phyloP scores from a whole-genome alignment of 1,140 invertebrate species.

The Atta texana region DNA sequence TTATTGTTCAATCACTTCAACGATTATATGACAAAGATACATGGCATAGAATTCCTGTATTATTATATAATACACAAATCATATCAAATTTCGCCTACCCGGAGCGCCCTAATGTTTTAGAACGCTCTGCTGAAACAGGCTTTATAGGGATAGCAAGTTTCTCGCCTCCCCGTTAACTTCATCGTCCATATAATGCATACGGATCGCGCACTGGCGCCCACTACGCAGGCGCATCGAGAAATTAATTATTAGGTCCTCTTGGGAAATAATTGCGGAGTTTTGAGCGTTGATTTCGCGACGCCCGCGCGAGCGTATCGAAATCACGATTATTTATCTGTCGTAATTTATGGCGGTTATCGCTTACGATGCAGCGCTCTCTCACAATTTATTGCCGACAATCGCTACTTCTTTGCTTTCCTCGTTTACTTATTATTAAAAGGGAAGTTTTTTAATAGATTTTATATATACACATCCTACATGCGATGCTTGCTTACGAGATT shows the following conservation, averaged over 20 bases:
- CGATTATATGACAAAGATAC: neutral
- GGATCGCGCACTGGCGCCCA: slow-evolving; percentile 24
- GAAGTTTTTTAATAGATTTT: neutral
- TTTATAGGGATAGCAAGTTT: slow-evolving; percentile 52
- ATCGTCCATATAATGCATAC: slow-evolving; percentile 61
- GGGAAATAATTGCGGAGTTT: slow-evolving; percentile 62
- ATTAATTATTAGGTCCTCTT: slow-evolving; percentile 60
- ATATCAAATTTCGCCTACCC: slow-evolving; percentile 13
- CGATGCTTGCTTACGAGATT: slow-evolving; percentile 12
- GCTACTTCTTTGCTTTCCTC: slow-evolving; percentile 22
- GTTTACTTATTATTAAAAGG: slow-evolving; percentile 27
- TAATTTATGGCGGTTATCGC: slow-evolving; percentile 56
- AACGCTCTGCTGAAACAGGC: slow-evolving; percentile 36
- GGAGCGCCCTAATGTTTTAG: slow-evolving; percentile 14
- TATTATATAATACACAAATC: neutral
- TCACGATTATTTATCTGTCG: slow-evolving; percentile 56
- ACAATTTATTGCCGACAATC: slow-evolving; percentile 44
- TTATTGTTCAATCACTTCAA: neutral
- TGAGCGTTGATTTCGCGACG: slow-evolving; percentile 58
- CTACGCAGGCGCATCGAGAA: slow-evolving; percentile 47
- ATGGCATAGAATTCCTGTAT: neutral
- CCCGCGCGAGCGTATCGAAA: slow-evolving; percentile 48
- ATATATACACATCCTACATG: neutral
- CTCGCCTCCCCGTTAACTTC: slow-evolving; percentile 54
- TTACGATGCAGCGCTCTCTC: slow-evolving; percentile 17